Percentiles rank a stretch among this genome's conserved stretches.
phyloP scores from a whole-genome alignment of 2,888 invertebrate genomes.

The Yponomeuta evonymella region DNA sequence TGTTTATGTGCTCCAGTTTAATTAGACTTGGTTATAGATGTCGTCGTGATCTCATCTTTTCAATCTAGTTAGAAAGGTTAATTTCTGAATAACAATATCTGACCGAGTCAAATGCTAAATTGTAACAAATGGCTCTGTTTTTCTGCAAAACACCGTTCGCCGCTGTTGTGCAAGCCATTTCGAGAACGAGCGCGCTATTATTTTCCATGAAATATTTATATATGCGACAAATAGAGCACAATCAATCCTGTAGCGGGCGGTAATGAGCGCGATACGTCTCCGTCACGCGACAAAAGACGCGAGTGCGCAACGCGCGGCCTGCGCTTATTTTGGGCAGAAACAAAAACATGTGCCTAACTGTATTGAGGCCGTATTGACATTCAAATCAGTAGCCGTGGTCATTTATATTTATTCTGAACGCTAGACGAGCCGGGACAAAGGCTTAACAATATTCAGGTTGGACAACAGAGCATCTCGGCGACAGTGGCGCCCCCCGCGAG shows the following conservation, averaged over 20 bases:
- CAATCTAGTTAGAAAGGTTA: background rate
- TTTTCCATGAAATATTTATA: slow-evolving; percentile 4
- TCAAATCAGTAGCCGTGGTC: slow-evolving; percentile 69
- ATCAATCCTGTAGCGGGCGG: background rate
- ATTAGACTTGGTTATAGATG: background rate
- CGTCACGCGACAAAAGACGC: slow-evolving; percentile 11
- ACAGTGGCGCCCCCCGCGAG: slow-evolving; percentile 67
- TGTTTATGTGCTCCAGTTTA: background rate
- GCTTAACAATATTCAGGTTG: slow-evolving; percentile 62
- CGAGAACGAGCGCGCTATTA: background rate
- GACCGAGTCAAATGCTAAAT: background rate
- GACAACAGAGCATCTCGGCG: slow-evolving; percentile 67
- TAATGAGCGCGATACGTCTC: slow-evolving; percentile 8
- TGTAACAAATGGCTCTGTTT: background rate
- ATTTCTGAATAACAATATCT: background rate
- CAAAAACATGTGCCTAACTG: slow-evolving; percentile 60
- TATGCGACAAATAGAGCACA: background rate
- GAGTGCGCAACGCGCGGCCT: slow-evolving; percentile 25
- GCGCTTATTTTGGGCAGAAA: slow-evolving; percentile 56
- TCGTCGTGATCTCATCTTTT: background rate
- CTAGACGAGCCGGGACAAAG: slow-evolving; percentile 57
- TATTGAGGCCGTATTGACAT: slow-evolving; percentile 65
- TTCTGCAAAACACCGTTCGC: background rate
- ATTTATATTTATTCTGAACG: slow-evolving; percentile 59
- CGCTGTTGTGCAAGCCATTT: background rate